phyloP scores from a whole-genome alignment of 92 coral and sea anemone genomes.

The Heliopora coerulea region DNA sequence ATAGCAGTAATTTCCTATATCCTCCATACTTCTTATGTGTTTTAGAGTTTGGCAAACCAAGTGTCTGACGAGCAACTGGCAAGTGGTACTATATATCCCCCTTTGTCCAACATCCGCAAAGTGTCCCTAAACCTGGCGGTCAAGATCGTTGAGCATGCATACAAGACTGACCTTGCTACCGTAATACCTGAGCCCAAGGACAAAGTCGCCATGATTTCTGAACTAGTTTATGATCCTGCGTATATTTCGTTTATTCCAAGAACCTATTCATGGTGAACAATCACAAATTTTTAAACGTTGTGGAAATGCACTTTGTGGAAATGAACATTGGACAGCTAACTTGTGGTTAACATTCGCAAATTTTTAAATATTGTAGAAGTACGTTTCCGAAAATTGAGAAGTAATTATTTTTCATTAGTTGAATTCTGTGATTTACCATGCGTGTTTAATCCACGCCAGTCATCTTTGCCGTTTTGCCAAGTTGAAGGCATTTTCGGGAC shows the following conservation, averaged over 20 bases:
- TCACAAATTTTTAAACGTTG: background rate
- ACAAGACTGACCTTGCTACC: slow-evolving; percentile 68
- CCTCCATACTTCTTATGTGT: slow-evolving; percentile 4
- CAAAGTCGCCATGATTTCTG: slow-evolving; percentile 63
- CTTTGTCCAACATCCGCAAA: slow-evolving; percentile 80
- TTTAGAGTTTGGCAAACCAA: slow-evolving; percentile 78
- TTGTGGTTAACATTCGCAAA: too few relatives aligned
- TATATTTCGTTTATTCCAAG: slow-evolving; percentile 86
- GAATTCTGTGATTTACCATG: too few relatives aligned
- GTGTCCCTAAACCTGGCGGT: slow-evolving; percentile 76
- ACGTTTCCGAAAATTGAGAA: too few relatives aligned
- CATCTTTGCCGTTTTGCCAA: too few relatives aligned
- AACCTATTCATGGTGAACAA: slow-evolving; percentile 63
- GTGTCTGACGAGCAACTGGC: slow-evolving; percentile 75
- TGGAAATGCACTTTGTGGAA: too few relatives aligned
- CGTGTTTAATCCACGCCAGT: too few relatives aligned
- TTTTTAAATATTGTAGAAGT: too few relatives aligned
- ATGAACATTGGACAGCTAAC: too few relatives aligned
- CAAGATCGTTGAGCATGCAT: slow-evolving; percentile 72
- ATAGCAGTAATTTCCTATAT: background rate
- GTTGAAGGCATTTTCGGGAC: too few relatives aligned
- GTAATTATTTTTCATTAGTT: too few relatives aligned
- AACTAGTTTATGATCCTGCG: slow-evolving; percentile 71
- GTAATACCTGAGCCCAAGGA: slow-evolving; percentile 86
- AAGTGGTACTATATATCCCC: slow-evolving; percentile 86